Evolutionary conservation across 1,140 invertebrate species (phyloP).

Genomic region (Drosophila pandora): DNA sequence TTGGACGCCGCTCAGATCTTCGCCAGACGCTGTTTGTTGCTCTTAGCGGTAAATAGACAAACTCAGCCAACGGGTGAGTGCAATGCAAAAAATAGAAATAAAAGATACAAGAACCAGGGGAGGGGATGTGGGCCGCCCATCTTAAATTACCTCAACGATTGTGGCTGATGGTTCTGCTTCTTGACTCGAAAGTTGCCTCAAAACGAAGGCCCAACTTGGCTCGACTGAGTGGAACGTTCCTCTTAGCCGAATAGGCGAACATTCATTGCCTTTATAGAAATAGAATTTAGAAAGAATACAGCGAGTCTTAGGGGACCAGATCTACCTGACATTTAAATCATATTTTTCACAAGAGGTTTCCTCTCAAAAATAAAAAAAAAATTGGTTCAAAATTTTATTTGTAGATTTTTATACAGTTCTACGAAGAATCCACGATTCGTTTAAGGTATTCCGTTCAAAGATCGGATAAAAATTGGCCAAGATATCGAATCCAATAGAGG

Average conservation of each 20-base stretch:
- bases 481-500: too few relatives aligned
- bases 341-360: too few relatives aligned
- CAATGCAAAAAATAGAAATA: neutral
- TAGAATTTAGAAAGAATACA: neutral
- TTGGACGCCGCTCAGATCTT: slow-evolving; percentile 38
- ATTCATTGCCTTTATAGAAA: neutral
- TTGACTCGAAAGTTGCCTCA: slow-evolving; percentile 51
- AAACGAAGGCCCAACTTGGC: slow-evolving; percentile 38
- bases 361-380: too few relatives aligned
- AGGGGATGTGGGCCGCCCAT: slow-evolving; percentile 36
- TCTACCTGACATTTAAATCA: too few relatives aligned
- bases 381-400: too few relatives aligned
- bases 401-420: too few relatives aligned
- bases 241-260: neutral
- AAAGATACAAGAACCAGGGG: neutral
- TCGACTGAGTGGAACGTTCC: slow-evolving; percentile 52
- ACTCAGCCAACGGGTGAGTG: slow-evolving; percentile 19
- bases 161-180: slow-evolving; percentile 64
- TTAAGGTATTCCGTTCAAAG: too few relatives aligned
- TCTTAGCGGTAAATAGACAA: slow-evolving; percentile 76
- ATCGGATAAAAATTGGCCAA: too few relatives aligned
- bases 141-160: slow-evolving; percentile 69
- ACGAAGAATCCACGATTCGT: too few relatives aligned
- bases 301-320: neutral
- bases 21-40: slow-evolving; percentile 62